These are phyloP conservation scores for Tympanoctomys barrerae DNA, from an alignment of 2,797 vertebrate genomes.

Conservation along the genomic window DNA sequence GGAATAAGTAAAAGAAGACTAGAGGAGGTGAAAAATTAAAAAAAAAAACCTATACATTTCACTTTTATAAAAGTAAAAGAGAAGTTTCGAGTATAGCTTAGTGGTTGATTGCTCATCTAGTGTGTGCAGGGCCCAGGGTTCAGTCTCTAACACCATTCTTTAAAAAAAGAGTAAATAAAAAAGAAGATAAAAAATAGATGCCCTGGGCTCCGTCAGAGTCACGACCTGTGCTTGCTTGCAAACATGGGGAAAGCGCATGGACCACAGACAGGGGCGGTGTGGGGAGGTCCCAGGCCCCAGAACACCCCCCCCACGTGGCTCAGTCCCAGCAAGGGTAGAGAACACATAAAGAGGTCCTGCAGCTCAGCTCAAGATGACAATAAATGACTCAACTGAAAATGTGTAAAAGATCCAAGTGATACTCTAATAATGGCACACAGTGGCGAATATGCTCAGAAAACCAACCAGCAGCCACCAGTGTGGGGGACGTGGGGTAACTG, in stretches of 20 bases:
- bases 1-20: not conserved
- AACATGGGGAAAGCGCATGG: not conserved
- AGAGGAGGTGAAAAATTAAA: not conserved
- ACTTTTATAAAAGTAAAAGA: not conserved
- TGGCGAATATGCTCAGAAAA: not conserved
- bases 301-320: no score
- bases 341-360: not conserved
- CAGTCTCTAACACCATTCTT: not conserved
- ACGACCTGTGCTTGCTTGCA: not conserved
- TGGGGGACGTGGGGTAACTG: accelerated
- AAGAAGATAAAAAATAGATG: not conserved
- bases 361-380: not conserved
- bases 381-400: not conserved
- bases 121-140: not conserved
- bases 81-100: not conserved
- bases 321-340: not conserved
- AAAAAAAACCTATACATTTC: accelerated
- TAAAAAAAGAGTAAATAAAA: not conserved
- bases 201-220: not conserved
- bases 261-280: not conserved
- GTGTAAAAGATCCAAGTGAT: not conserved
- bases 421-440: not conserved
- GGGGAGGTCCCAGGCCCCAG: no score
- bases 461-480: not conserved
- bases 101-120: not conserved